Evolutionary conservation across 1,140 invertebrate genomes (phyloP), one percentile per base, ranked within the genome.

Genomic region (Drosophila pachea): DNA sequence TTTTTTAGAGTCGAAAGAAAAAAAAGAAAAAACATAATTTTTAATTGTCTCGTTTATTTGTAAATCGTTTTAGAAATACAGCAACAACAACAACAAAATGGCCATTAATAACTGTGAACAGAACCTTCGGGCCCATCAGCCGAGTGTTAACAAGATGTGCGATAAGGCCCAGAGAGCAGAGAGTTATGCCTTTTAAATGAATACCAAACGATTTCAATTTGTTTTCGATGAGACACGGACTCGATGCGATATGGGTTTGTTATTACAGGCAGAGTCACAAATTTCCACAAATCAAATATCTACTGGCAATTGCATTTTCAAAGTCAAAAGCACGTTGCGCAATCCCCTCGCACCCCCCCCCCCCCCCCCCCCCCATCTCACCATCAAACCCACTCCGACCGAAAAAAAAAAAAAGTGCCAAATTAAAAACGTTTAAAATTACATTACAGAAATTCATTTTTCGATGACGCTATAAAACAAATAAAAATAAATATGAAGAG

Each of bases 131-230:
- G 29, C 40, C 53, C 47, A 64, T 72, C 43, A 50, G 7, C 16
- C 35, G 9, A 49, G 45, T 49, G 62, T 70, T 71, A 70, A 70
- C 67, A 77, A 74, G 61, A 78, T 67, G 53, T 66, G n/a, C n/a
- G 56, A 73, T 76, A 68, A 68, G 65, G 33, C 52, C 52, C 38
- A 36, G 55, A 72, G 68, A 68, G 11, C 66, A 42, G 49, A 64
- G 59, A 76, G 35, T 73, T 81, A 82, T 76, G 73, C 40, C 36
- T 73, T 81, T 81, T 81, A 82, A 81, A 81, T 81, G 45, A 81
- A 76, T 82, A 67, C 82, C 66, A 81, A 81, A 81, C 54, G 77
- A 77, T 74, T 81, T 76, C 64, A 70, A 79, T 82, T 69, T 47
- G 42, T 74, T 81, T 81, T 81, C 82, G 67, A 81, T 68, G 64